A percentile compares a stretch with the other conserved stretches of the same genome.
These are phyloP conservation scores for Apostichopus californicus DNA, from an alignment of 35 echinoderm and acorn worm species.

Conservation along the genomic window DNA sequence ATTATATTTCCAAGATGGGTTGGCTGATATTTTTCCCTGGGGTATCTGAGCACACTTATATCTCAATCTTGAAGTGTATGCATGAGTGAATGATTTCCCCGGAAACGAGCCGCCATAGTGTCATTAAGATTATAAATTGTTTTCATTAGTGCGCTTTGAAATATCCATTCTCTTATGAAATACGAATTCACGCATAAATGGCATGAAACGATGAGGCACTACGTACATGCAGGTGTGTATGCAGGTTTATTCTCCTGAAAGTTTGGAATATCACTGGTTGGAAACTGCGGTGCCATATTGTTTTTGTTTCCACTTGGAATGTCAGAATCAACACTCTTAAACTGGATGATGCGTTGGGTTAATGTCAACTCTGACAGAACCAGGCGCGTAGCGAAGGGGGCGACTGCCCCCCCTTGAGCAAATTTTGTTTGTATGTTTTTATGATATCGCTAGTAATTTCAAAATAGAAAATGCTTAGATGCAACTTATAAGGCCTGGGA, in stretches of 20 bases:
- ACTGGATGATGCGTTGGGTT: no score
- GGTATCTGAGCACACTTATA: conserved; percentile 21
- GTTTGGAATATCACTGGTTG: not conserved
- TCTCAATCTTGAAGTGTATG: not conserved
- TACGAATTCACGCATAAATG: conserved; percentile 2
- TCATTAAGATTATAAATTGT: conserved; percentile 24
- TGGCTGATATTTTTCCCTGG: conserved; percentile 16
- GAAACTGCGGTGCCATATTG: no score
- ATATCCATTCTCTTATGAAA: not conserved
- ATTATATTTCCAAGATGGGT: not conserved
- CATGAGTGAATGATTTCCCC: conserved; percentile 13
- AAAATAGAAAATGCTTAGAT: no score
- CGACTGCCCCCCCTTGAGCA: no score
- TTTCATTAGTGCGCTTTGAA: conserved; percentile 7
- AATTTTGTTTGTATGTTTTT: no score
- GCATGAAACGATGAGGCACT: not conserved
- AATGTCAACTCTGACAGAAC: no score
- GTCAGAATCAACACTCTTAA: no score
- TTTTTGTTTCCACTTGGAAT: no score
- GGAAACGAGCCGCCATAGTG: conserved; percentile 15
- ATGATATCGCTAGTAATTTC: no score
- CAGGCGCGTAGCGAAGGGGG: no score
- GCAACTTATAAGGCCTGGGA: no score
- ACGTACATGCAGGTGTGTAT: not conserved
- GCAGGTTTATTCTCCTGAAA: not conserved